Base-by-base conservation (phyloP, 30 jellyfish, hydroid and myxozoan species). In the Morbakka virulenta region DNA sequence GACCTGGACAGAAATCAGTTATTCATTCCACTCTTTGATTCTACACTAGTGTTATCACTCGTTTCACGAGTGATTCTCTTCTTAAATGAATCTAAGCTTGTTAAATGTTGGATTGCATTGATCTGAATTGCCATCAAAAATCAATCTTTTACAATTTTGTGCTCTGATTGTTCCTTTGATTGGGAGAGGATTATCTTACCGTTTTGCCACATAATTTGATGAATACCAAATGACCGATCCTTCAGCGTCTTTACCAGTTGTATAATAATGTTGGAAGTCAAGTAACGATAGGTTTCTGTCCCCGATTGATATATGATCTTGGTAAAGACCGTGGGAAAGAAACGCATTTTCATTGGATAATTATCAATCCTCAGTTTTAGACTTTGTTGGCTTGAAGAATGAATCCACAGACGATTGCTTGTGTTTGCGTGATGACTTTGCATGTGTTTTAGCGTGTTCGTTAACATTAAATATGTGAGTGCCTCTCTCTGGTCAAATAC, bases 401-500 rank as follows among this genome's bases (percentile, higher is more conserved):
- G 84, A 72, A 49, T 72, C 67, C 24, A 72, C 20, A 0, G 80
- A 68, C 12, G 80, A 14, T 24, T 68, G 80, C 50, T 68, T 68
- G 28, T 32, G 80, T 68, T 68, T 68, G 12, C 68, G 12, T 1
- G 80, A 68, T 0, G 22, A 17, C 17, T 32, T 68, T 30, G 69
- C 1, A 24, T 68, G 80, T 47, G 28, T 72, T 72, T 47, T 36
- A 1, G 84, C 72, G 52, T 72, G 84, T 33, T 72, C 84, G 1
- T 48, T 28, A 36, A 48, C 84, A 72, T 72, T 72, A 29, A 72
- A 72, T 0, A 36, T 48, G 2, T 41, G 30, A 28, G 50, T 72
- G 50, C 84, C 72, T 41, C 84, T 47, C 84, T 72, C 52, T 21
- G 84, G 84, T 35, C 67, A 48, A 28, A 72, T 25, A 32, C 50